phyloP scores from a whole-genome alignment of 2,113 vertebrate genomes.

The Gopherus evgoodei region DNA sequence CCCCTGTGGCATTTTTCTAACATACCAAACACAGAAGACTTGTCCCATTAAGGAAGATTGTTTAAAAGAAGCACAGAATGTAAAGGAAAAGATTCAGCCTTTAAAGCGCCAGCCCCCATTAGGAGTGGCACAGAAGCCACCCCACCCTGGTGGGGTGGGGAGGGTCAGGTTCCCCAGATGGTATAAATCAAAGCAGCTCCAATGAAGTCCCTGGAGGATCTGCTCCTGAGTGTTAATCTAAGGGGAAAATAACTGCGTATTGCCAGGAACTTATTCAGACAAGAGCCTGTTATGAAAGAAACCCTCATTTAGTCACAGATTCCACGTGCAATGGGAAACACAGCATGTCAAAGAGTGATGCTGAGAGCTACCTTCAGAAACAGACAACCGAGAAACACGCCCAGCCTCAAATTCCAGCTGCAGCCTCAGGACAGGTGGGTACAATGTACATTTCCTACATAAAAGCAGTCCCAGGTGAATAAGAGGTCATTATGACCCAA shows the following conservation, averaged over 20 bases:
- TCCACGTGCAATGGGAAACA: background rate
- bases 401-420: conserved; percentile 25
- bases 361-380: conserved; percentile 2
- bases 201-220: fast-evolving
- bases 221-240: background rate
- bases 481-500: background rate
- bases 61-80: background rate
- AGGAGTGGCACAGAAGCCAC: fast-evolving
- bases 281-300: background rate
- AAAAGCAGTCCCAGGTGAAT: conserved; percentile 49
- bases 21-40: background rate
- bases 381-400: background rate
- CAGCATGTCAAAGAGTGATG: background rate
- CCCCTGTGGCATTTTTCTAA: background rate
- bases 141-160: no score
- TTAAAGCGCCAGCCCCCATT: background rate
- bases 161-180: background rate
- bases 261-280: background rate
- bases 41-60: conserved; percentile 11
- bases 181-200: fast-evolving
- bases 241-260: background rate
- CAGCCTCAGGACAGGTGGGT: conserved; percentile 4
- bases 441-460: background rate
- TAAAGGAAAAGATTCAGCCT: background rate
- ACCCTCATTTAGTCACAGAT: background rate